These are phyloP conservation scores for Cataglyphis hispanica DNA, from an alignment of 1,140 invertebrate species.

Conservation along the genomic window DNA sequence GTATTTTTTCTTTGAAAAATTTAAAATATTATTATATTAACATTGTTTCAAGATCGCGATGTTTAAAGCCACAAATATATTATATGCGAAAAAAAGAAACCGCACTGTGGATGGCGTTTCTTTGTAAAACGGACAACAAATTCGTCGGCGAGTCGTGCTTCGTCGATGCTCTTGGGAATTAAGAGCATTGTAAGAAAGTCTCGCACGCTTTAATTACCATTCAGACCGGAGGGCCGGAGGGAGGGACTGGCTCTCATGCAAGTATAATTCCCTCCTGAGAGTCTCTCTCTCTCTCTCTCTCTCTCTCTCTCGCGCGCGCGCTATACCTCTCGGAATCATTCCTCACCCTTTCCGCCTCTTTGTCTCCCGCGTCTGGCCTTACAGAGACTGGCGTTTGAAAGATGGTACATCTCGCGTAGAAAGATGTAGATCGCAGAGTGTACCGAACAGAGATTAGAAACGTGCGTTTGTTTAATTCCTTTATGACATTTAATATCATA, in stretches of 20 bases:
- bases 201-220: slow-evolving; percentile 81
- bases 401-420: slow-evolving; percentile 35
- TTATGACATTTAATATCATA: not conserved
- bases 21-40: not conserved
- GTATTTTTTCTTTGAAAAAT: not conserved
- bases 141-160: slow-evolving; percentile 54
- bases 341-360: slow-evolving; percentile 27
- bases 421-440: slow-evolving; percentile 18
- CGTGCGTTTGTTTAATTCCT: not conserved
- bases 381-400: not conserved
- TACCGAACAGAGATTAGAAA: not conserved
- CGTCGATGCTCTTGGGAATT: slow-evolving; percentile 68
- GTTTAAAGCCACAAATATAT: not conserved
- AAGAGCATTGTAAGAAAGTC: slow-evolving; percentile 75
- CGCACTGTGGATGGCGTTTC: not conserved
- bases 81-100: too few species aligned
- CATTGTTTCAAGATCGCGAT: not conserved
- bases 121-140: slow-evolving; percentile 28
- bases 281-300: too few species aligned
- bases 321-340: slow-evolving; percentile 64
- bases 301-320: too few species aligned
- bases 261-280: slow-evolving; percentile 78
- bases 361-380: slow-evolving; percentile 55
- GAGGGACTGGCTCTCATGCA: slow-evolving; percentile 78
- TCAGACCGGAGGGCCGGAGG: slow-evolving; percentile 77